phyloP scores from a whole-genome alignment of 2,888 invertebrate genomes.

The Pycnomerus fuliginosus region DNA sequence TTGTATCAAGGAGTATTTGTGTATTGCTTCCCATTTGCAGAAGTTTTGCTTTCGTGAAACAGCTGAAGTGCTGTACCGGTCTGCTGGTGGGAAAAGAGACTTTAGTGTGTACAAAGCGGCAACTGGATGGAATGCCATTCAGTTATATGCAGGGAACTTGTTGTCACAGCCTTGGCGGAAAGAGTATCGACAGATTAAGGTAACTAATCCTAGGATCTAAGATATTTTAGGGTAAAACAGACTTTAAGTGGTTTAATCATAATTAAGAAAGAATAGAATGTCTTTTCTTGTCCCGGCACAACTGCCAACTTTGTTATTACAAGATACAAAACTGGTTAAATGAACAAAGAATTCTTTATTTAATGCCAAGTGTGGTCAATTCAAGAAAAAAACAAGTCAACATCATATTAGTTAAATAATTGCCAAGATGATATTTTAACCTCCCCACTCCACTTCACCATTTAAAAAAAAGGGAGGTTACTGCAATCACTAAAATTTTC shows the following conservation, averaged over 20 bases:
- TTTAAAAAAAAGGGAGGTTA: too few relatives aligned
- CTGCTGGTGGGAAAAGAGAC: slow-evolving; percentile 67
- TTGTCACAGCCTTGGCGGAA: slow-evolving; percentile 86
- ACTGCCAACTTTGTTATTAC: neutral
- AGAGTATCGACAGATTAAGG: slow-evolving; percentile 80
- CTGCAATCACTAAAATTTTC: too few relatives aligned
- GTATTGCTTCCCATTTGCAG: slow-evolving; percentile 73
- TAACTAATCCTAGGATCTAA: too few relatives aligned
- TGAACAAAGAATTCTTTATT: neutral
- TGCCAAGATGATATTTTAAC: too few relatives aligned
- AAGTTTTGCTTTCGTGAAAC: slow-evolving; percentile 79
- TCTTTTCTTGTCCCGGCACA: too few relatives aligned
- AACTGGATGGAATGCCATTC: slow-evolving; percentile 81
- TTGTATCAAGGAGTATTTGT: slow-evolving; percentile 75
- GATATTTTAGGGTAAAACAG: too few relatives aligned
- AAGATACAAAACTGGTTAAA: neutral
- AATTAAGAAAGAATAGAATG: too few relatives aligned
- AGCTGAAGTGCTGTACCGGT: slow-evolving; percentile 71
- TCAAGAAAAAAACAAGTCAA: too few relatives aligned
- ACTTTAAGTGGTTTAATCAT: too few relatives aligned
- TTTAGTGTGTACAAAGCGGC: slow-evolving; percentile 82
- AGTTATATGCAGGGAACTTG: slow-evolving; percentile 82
- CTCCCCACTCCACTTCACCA: too few relatives aligned
- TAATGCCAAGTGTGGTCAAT: neutral
- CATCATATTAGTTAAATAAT: too few relatives aligned